phyloP scores from a whole-genome alignment of 2,113 vertebrate genomes.

The Zapus hudsonius region DNA sequence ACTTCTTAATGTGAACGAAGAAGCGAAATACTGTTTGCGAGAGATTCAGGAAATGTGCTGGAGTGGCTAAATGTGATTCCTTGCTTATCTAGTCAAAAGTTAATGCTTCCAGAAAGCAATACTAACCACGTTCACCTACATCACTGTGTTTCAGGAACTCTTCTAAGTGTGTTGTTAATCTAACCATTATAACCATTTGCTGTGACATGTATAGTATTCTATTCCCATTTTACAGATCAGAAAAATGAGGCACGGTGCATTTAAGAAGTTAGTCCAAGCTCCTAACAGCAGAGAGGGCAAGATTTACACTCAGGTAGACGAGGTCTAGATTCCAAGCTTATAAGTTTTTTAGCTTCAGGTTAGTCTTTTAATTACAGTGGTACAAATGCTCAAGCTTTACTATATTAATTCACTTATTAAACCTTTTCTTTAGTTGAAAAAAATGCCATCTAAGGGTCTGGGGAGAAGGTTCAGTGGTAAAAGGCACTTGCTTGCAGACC shows the following conservation, averaged over 20 bases:
- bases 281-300: background rate
- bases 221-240: background rate
- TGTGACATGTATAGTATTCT: background rate
- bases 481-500: too few relatives aligned
- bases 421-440: slow-evolving; percentile 3
- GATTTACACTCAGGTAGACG: background rate
- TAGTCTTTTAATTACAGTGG: slow-evolving; percentile 8
- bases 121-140: background rate
- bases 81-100: background rate
- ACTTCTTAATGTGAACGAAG: background rate
- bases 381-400: background rate
- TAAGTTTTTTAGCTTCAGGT: background rate
- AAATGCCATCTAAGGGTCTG: background rate
- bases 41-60: background rate
- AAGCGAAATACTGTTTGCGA: background rate
- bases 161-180: background rate
- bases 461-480: too few relatives aligned
- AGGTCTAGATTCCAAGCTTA: background rate
- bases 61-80: background rate
- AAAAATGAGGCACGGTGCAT: background rate
- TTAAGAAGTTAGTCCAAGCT: background rate
- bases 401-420: slow-evolving; percentile 28
- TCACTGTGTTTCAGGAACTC: background rate
- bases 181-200: background rate
- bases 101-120: background rate